Evolutionary conservation across 1,140 invertebrate genomes (phyloP), one percentile per base, ranked within the genome.

Genomic region (Drosophila tsacasi): DNA sequence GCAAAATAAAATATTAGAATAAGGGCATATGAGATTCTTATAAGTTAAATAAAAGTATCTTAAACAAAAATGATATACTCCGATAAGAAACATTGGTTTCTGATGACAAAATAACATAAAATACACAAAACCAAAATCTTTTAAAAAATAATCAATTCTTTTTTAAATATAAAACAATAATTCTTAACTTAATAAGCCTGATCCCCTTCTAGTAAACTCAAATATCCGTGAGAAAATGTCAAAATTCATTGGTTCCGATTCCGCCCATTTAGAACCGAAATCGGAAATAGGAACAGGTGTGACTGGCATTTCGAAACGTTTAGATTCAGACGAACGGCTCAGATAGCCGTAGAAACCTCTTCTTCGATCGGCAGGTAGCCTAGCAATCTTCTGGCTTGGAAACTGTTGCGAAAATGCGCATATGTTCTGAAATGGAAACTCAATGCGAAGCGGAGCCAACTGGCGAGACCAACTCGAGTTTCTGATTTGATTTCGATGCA

Each of bases 381-480:
- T 32, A 32, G 64, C 63, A 55, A 47, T 60, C 71, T 72, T 74
- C 66, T 42, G 35, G 47, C 58, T 37, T 42, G 58, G 27, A 79
- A 79, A 81, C 49, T 61, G 58, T 68, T 77, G 75, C 75, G 58
- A 71, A 80, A 67, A 79, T 30, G 59, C 68, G 54, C 76, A 78
- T 58, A 82, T 83, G 82, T 75, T 77, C 73, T 77, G 69, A 86
- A 82, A 71, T 84, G 83, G 69, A 86, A 83, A 79, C 46, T 72
- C 79, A 67, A 71, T 64, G 46, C 64, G n/a, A 62, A 59, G 61
- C 39, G 35, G 68, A 59, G 61, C 37, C 39, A 65, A 68, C 60
- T 78, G 69, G 57, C 62, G 60, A 76, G 37, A 63, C 67, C 73
- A 86, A 72, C 76, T 86, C 67, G 67, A 68, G 77, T 75, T 75